Percentiles rank a stretch among this genome's conserved stretches.
phyloP scores from a whole-genome alignment of 2,797 vertebrate genomes.

The Brachymystax lenok region DNA sequence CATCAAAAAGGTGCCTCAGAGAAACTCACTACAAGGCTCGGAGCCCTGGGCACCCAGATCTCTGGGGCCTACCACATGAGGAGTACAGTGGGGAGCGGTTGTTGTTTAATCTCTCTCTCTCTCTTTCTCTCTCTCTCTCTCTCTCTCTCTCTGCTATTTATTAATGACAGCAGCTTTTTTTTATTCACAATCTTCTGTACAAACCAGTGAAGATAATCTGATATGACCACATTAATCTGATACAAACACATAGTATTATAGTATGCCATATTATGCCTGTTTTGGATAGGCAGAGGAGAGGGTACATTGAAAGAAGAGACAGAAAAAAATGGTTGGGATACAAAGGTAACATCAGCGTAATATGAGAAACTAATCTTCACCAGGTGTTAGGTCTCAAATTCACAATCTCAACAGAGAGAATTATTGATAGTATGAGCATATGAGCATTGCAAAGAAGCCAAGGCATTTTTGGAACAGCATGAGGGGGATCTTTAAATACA shows the following conservation, averaged over 20 bases:
- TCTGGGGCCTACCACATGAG: slow-evolving; percentile 46
- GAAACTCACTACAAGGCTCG: slow-evolving; percentile 41
- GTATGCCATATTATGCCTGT: slow-evolving; percentile 1
- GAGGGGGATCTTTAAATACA: slow-evolving; percentile 15
- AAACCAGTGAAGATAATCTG: slow-evolving; percentile 53
- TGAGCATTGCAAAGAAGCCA: slow-evolving; percentile 14
- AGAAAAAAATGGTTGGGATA: background rate
- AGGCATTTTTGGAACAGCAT: slow-evolving; percentile 22
- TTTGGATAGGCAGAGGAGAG: slow-evolving; percentile 19
- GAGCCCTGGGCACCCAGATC: slow-evolving; percentile 45
- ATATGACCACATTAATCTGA: background rate
- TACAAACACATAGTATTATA: background rate
- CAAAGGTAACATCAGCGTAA: background rate
- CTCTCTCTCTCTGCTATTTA: slow-evolving; percentile 42
- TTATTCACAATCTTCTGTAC: slow-evolving; percentile 47
- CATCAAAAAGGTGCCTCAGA: slow-evolving; percentile 60
- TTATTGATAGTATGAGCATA: slow-evolving; percentile 33
- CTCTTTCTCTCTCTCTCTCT: slow-evolving; percentile 32
- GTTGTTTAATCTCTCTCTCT: slow-evolving; percentile 51
- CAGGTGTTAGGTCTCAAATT: slow-evolving; percentile 9
- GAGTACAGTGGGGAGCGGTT: slow-evolving; percentile 32
- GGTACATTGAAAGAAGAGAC: background rate
- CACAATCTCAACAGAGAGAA: slow-evolving; percentile 32
- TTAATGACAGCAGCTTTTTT: slow-evolving; percentile 52
- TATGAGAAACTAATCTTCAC: slow-evolving; percentile 6